These are phyloP conservation scores for Laothoe populi DNA, from an alignment of 2,888 invertebrate genomes.

Conservation along the genomic window DNA sequence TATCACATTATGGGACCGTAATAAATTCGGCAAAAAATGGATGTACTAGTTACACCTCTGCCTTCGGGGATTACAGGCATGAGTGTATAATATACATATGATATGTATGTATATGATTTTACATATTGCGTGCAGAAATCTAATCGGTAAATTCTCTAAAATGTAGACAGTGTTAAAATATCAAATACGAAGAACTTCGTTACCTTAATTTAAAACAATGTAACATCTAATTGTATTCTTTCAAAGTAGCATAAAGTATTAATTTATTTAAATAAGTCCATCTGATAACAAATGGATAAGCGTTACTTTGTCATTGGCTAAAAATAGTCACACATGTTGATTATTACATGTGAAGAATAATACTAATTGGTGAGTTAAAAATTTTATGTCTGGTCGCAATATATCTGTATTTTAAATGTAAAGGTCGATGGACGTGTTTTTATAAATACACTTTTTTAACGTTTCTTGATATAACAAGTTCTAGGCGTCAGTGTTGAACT, in stretches of 20 bases:
- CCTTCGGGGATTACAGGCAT: no score
- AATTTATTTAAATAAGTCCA: slow-evolving; percentile 16
- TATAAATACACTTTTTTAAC: slow-evolving; percentile 6
- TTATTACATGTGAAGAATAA: neutral
- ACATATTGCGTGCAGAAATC: no score
- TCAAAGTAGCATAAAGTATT: neutral
- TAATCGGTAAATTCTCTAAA: no score
- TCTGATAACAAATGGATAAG: slow-evolving; percentile 15
- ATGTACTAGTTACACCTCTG: no score
- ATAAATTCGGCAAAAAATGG: no score
- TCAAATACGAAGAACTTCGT: neutral
- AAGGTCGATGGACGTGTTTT: slow-evolving; percentile 20
- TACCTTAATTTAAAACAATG: neutral
- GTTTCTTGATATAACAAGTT: slow-evolving; percentile 2
- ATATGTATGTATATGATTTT: no score
- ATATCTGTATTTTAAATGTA: neutral
- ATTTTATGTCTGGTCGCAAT: neutral
- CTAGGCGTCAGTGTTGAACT: slow-evolving; percentile 8
- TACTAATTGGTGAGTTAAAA: neutral
- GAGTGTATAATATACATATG: no score
- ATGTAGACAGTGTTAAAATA: neutral
- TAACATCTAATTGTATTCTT: neutral
- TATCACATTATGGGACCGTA: no score
- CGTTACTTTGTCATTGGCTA: slow-evolving; percentile 3
- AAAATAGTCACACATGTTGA: slow-evolving; percentile 23